Evolutionary conservation across 2,113 vertebrate species (phyloP), one percentile per base, ranked within the genome.

Genomic region (Pycnonotus jocosus): DNA sequence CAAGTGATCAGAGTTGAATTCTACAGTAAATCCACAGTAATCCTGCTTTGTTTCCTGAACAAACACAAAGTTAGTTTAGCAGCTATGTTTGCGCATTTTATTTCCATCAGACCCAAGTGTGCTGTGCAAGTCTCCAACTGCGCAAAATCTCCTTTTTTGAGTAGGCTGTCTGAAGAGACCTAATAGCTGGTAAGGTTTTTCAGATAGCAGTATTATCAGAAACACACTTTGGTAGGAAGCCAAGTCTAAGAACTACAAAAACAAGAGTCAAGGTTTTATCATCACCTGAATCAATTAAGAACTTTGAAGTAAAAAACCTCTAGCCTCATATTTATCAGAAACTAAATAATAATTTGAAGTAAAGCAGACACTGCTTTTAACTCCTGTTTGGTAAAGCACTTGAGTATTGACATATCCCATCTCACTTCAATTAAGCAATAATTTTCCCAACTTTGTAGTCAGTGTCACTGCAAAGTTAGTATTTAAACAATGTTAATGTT

Each of bases 401-500:
- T 82, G 25, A 91, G 6, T 73, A 86, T 30, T 69, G 87, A 91
- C 14, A 72, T 68, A 90, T 23, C 9, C 61, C 30, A 4, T 68
- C n/a, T 64, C 53, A 76, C 40, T 60, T 85, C 61, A 92, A 76
- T 82, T 90, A 85, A 85, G 40, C 35, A 57, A 62, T n/a, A 40
- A 62, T 90, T 92, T 81, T 54, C 53, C 53, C 24, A 42, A 66
- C 64, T 80, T 62, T 33, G 27, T 45, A 69, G 42, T 69, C 35
- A 40, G 42, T 66, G 37, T 33, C 64, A 88, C n/a, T 66, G 53
- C 31, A 72, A 89, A 73, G 56, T 73, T 80, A 62, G 28, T 78
- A 90, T 96, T 95, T 95, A 93, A 93, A 73, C 61, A 85, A 85
- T 0, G 9, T 81, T 71, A 93, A 77, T 53, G 45, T 91, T 96